These are phyloP conservation scores for Tuta absoluta DNA, from an alignment of 2,888 invertebrate genomes.

Conservation along the genomic window DNA sequence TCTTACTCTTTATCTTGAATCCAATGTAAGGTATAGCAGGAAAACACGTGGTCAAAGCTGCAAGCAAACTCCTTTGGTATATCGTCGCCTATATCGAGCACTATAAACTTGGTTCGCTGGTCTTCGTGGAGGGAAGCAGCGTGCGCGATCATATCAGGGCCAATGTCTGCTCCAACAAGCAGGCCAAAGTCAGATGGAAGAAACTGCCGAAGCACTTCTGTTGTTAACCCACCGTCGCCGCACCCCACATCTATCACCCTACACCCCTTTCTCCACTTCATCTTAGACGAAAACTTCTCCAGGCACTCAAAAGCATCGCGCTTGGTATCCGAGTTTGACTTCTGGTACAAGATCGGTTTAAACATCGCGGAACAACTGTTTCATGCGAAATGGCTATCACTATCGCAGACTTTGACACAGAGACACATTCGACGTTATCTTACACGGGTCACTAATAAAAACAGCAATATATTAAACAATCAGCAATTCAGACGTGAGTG, in stretches of 20 bases:
- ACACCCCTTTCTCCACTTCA: slow-evolving; percentile 73
- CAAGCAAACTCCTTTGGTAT: slow-evolving; percentile 65
- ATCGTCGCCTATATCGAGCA: slow-evolving; percentile 77
- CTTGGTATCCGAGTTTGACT: slow-evolving; percentile 82
- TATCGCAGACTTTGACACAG: too few species aligned
- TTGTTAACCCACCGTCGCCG: slow-evolving; percentile 84
- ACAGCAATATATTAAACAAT: too few species aligned
- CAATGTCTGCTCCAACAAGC: slow-evolving; percentile 83
- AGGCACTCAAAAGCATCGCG: slow-evolving; percentile 71
- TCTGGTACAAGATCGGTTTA: slow-evolving; percentile 82
- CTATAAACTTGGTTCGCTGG: slow-evolving; percentile 63
- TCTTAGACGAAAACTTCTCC: slow-evolving; percentile 76
- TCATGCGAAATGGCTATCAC: too few species aligned
- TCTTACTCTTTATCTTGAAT: slow-evolving; percentile 83
- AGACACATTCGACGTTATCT: too few species aligned
- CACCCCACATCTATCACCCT: slow-evolving; percentile 84
- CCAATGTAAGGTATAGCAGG: slow-evolving; percentile 89
- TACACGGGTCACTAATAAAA: too few species aligned
- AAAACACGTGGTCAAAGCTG: slow-evolving; percentile 83
- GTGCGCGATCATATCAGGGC: slow-evolving; percentile 83
- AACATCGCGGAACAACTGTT: slow-evolving; percentile 8
- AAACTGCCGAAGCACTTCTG: slow-evolving; percentile 80
- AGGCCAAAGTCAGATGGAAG: slow-evolving; percentile 72
- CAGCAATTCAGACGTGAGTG: too few species aligned
- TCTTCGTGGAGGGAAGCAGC: slow-evolving; percentile 72